A percentile compares a stretch with the other conserved stretches of the same genome.
Conservation (phyloP, 2,888 invertebrate genomes). For the Mesorhabditis sp. region DNA sequence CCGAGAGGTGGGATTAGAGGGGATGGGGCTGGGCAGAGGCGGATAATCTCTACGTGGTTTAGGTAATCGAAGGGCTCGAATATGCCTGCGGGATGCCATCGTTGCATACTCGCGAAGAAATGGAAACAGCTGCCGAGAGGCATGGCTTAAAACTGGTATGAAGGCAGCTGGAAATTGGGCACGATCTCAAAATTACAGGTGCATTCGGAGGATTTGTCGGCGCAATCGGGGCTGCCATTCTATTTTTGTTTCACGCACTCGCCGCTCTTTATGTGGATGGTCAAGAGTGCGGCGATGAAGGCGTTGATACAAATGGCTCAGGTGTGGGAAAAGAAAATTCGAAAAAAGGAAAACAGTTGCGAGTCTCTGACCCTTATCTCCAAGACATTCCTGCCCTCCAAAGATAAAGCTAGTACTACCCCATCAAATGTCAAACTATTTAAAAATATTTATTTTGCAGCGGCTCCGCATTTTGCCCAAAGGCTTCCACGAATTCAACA, state of each 20-base stretch:
- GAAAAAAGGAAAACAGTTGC: background rate
- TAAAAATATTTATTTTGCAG: constrained; percentile 14
- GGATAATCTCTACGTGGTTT: constrained; percentile 9
- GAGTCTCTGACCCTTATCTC: no score
- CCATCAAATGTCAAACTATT: no score
- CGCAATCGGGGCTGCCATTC: constrained; percentile 36
- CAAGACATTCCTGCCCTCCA: no score
- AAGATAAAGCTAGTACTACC: no score
- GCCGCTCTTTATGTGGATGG: constrained; percentile 56
- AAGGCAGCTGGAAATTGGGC: background rate
- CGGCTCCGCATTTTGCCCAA: constrained; percentile 46
- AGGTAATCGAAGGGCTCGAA: constrained; percentile 36
- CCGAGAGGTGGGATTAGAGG: constrained; percentile 22
- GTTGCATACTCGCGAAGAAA: constrained; percentile 45
- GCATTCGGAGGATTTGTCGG: constrained; percentile 25
- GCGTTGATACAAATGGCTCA: background rate
- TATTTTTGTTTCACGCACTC: constrained; percentile 53
- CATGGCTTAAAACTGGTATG: constrained; percentile 16
- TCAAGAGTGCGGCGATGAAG: constrained; percentile 24
- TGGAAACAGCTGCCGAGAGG: constrained; percentile 36
- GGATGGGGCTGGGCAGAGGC: background rate
- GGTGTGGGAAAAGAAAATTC: background rate
- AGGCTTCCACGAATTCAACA: constrained; percentile 52
- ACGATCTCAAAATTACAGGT: background rate
- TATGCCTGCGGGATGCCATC: constrained; percentile 56